Percentiles rank a stretch among this genome's conserved stretches.
phyloP scores from a whole-genome alignment of 2,797 vertebrate genomes.

The Diglossa cyanea region DNA sequence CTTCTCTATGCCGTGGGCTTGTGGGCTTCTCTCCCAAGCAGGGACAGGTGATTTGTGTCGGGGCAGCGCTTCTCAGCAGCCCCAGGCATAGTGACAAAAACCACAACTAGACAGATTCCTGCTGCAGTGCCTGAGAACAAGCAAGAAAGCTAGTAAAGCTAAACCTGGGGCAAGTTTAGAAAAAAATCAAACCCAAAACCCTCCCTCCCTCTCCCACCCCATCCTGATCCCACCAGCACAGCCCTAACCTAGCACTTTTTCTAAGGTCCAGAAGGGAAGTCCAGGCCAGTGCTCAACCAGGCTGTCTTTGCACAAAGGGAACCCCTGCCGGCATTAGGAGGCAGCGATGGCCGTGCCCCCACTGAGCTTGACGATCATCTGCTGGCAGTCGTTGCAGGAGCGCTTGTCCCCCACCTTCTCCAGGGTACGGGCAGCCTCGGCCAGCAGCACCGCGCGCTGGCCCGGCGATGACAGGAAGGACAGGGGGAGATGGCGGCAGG shows the following conservation, averaged over 20 bases:
- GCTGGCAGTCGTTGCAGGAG: slow-evolving; percentile 93
- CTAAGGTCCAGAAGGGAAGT: neutral
- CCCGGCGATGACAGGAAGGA: slow-evolving; percentile 92
- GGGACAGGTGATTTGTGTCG: rapidly evolving
- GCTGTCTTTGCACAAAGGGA: neutral
- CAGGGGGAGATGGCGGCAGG: slow-evolving; percentile 93
- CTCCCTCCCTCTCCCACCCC: slow-evolving; percentile 10
- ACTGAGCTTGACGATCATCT: slow-evolving; percentile 91
- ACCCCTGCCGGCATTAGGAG: slow-evolving; percentile 68
- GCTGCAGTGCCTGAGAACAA: neutral
- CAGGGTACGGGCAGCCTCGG: slow-evolving; percentile 93
- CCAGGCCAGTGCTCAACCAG: neutral
- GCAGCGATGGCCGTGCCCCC: slow-evolving; percentile 93
- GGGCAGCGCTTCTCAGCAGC: neutral
- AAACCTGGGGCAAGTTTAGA: slow-evolving; percentile 9
- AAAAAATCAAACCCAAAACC: neutral
- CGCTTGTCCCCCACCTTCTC: slow-evolving; percentile 95
- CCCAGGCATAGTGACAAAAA: neutral
- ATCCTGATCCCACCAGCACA: neutral
- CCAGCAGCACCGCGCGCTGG: slow-evolving; percentile 90
- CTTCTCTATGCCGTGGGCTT: neutral
- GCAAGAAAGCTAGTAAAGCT: slow-evolving; percentile 14
- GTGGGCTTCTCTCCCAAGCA: neutral
- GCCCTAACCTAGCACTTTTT: slow-evolving; percentile 23
- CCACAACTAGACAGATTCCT: neutral